Conservation (phyloP, 2,888 invertebrate species). For the Thereva nobilitata region DNA sequence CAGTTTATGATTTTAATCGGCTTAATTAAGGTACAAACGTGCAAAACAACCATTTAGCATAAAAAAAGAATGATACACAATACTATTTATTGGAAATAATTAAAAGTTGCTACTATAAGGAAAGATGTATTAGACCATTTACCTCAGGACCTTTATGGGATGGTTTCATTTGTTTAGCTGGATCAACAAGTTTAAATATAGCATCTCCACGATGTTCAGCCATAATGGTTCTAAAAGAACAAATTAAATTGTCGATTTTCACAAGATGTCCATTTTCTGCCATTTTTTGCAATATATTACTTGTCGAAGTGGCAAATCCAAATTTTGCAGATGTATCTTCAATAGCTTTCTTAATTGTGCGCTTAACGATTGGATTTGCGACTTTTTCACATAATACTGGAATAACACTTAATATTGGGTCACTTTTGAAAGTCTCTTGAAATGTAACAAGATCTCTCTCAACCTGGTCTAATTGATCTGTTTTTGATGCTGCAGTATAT, state of each 20-base stretch:
- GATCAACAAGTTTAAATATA: conserved; percentile 78
- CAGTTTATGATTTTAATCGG: too few species aligned
- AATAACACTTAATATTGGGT: conserved; percentile 73
- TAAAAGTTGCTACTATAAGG: too few species aligned
- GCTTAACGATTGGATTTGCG: conserved; percentile 84
- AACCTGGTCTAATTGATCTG: conserved; percentile 82
- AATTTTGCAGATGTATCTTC: conserved; percentile 65
- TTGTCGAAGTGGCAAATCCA: conserved; percentile 69
- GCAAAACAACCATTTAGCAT: too few species aligned
- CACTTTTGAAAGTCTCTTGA: conserved; percentile 72
- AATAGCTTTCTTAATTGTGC: conserved; percentile 76
- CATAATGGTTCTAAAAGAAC: conserved; percentile 89
- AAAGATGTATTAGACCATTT: too few species aligned
- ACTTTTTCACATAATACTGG: conserved; percentile 83
- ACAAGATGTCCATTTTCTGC: conserved; percentile 93
- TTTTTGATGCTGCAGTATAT: conserved; percentile 92
- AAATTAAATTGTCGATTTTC: conserved; percentile 78
- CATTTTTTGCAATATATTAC: conserved; percentile 77
- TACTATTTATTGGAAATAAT: too few species aligned
- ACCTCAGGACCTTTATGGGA: conserved; percentile 67
- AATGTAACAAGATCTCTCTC: conserved; percentile 86
- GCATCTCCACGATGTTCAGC: conserved; percentile 93
- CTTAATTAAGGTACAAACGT: too few species aligned
- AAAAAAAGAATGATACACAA: too few species aligned
- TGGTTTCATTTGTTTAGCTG: conserved; percentile 76